Percentiles rank a stretch among this genome's conserved stretches.
Evolutionary conservation across 1,140 invertebrate genomes (phyloP).

Genomic region (Himalopsyche phryganea): DNA sequence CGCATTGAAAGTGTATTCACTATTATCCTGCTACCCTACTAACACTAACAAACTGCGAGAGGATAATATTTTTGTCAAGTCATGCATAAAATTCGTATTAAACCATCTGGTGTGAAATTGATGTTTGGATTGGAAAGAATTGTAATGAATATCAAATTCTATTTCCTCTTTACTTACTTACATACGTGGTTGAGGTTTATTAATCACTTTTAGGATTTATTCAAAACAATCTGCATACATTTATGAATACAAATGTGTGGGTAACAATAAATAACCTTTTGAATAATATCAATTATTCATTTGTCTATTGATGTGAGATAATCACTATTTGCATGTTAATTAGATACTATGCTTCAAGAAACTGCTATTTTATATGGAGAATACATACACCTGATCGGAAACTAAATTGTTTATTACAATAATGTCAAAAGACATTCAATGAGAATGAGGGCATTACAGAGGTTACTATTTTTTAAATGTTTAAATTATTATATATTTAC

Average conservation of each 20-base stretch:
- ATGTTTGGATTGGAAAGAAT: constrained; percentile 33
- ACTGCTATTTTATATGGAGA: too few relatives aligned
- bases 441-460: too few relatives aligned
- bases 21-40: constrained; percentile 3
- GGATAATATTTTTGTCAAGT: constrained; percentile 35
- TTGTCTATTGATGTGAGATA: too few relatives aligned
- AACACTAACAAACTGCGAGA: constrained; percentile 11
- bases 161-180: constrained; percentile 5
- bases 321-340: too few relatives aligned
- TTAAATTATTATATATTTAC: too few relatives aligned
- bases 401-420: too few relatives aligned
- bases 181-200: constrained; percentile 1
- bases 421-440: too few relatives aligned
- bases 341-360: too few relatives aligned
- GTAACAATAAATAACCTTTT: neutral
- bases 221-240: neutral
- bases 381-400: too few relatives aligned
- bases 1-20: neutral
- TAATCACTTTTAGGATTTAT: constrained; percentile 16
- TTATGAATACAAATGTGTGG: neutral
- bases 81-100: constrained; percentile 36
- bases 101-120: constrained; percentile 35
- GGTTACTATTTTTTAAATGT: too few relatives aligned
- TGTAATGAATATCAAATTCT: constrained; percentile 34
- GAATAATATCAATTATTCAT: too few relatives aligned